Percentiles rank a stretch among this genome's conserved stretches.
phyloP scores from a whole-genome alignment of 37 sponge, comb jelly and placozoan genomes.

The Ianthella basta region DNA sequence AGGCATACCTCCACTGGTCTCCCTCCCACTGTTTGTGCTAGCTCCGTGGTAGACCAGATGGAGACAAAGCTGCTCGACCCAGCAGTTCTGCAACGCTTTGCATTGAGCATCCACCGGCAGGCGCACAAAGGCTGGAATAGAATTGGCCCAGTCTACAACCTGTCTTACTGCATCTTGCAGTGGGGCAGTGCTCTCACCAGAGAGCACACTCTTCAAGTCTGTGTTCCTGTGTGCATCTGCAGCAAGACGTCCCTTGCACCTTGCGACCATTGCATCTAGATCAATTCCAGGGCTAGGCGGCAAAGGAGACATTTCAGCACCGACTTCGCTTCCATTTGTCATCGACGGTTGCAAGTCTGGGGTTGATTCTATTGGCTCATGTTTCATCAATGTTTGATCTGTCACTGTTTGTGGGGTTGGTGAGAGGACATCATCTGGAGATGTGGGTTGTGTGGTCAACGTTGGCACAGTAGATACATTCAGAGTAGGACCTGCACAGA shows the following conservation, averaged over 20 bases:
- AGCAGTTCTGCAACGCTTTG: slow-evolving; percentile 73
- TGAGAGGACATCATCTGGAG: background rate
- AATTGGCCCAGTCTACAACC: slow-evolving; percentile 91
- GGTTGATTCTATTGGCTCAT: background rate
- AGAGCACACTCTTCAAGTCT: no score
- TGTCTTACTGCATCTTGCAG: background rate
- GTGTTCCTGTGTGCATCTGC: no score
- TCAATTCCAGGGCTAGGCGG: slow-evolving; percentile 9
- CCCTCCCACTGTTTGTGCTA: slow-evolving; percentile 55
- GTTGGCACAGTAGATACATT: background rate
- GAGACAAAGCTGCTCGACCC: slow-evolving; percentile 81
- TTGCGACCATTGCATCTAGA: background rate
- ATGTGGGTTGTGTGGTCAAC: background rate
- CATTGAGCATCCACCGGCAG: slow-evolving; percentile 86
- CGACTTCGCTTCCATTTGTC: no score
- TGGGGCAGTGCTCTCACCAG: no score
- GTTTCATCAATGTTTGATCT: background rate
- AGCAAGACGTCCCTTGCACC: no score
- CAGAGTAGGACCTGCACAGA: no score
- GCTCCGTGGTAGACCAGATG: slow-evolving; percentile 61
- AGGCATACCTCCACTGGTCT: slow-evolving; percentile 54
- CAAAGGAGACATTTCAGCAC: background rate
- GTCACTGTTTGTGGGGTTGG: background rate
- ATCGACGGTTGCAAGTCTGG: background rate
- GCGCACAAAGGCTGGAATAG: slow-evolving; percentile 77